Evolutionary conservation across 2,113 vertebrate species (phyloP).

Genomic region (Willisornis vidua): DNA sequence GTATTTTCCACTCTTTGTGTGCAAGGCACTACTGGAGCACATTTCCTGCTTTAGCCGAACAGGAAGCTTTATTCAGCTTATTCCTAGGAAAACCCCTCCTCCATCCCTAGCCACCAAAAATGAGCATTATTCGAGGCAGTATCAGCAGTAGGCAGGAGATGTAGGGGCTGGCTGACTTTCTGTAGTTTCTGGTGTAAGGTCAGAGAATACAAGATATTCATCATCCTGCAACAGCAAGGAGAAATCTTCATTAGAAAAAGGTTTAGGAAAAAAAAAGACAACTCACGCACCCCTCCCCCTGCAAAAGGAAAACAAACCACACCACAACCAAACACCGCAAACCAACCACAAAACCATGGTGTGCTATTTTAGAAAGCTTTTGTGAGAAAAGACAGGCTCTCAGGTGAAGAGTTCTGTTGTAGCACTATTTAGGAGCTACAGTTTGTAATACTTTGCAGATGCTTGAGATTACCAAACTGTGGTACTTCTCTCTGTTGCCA

Average conservation of each 20-base stretch:
- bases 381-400: not conserved
- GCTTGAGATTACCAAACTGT: not conserved
- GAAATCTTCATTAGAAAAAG: not conserved
- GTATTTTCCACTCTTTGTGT: constrained; percentile 60
- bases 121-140: not conserved
- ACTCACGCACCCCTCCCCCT: not conserved
- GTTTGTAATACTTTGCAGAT: not conserved
- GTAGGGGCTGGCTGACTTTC: not conserved
- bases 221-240: not conserved
- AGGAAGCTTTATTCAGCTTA: constrained; percentile 58
- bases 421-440: not conserved
- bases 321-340: not conserved
- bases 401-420: not conserved
- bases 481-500: not conserved
- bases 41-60: constrained; percentile 52
- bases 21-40: constrained; percentile 44
- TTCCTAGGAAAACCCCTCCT: constrained; percentile 64
- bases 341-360: not conserved
- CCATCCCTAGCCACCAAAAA: constrained; percentile 8
- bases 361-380: constrained; percentile 3
- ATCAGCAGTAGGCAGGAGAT: not conserved
- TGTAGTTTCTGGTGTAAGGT: not conserved
- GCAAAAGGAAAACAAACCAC: not conserved
- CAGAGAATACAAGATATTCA: not conserved
- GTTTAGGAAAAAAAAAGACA: not conserved